Percentiles rank a stretch among this genome's conserved stretches.
Evolutionary conservation across 2,113 vertebrate species (phyloP).

Genomic region (Daboia siamensis): DNA sequence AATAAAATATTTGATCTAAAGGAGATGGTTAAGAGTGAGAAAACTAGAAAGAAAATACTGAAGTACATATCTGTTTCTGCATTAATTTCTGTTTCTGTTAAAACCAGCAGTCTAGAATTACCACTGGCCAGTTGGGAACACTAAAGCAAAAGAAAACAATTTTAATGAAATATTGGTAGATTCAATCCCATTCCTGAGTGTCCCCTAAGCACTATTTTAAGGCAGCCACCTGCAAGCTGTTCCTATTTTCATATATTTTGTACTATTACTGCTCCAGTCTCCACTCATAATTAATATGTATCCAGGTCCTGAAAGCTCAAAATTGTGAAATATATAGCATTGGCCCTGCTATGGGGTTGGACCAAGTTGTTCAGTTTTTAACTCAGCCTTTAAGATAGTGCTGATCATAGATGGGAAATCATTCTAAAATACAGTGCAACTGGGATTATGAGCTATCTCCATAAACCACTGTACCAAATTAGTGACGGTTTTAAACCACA

Average conservation of each 20-base stretch:
- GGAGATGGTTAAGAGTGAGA: background rate
- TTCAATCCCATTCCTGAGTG: no score
- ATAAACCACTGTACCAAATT: conserved; percentile 1
- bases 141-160: background rate
- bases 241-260: background rate
- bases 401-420: background rate
- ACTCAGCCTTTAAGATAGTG: background rate
- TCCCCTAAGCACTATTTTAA: background rate
- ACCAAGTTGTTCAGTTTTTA: background rate
- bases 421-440: background rate
- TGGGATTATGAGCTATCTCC: background rate
- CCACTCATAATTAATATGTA: no score
- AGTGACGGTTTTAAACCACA: conserved; percentile 19
- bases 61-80: background rate
- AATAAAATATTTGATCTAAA: background rate
- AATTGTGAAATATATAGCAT: background rate
- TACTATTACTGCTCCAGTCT: background rate
- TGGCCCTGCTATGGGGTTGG: background rate
- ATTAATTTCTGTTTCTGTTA: background rate
- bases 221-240: background rate
- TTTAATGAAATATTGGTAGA: background rate
- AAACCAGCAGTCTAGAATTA: background rate
- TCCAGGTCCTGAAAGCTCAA: background rate
- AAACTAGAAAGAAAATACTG: background rate
- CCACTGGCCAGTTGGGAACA: no score